Conservation (phyloP, 2,797 vertebrate genomes). For the Takifugu rubripes region DNA sequence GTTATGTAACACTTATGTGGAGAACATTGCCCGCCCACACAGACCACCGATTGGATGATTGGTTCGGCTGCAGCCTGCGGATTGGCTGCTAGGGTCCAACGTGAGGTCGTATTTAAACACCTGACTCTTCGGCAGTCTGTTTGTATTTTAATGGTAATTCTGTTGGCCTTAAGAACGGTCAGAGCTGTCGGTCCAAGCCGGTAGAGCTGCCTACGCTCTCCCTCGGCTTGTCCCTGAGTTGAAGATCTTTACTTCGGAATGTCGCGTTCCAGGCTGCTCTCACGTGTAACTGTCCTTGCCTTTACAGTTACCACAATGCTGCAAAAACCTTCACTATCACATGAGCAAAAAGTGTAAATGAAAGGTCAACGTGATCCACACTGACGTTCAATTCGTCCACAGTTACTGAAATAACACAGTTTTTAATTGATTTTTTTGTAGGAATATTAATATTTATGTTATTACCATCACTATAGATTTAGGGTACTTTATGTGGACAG, state of each 20-base stretch:
- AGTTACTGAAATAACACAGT: too few relatives aligned
- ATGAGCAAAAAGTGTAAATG: too few relatives aligned
- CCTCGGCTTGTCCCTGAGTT: neutral
- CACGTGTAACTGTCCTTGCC: neutral
- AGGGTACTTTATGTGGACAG: too few relatives aligned
- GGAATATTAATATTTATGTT: too few relatives aligned
- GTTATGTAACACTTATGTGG: constrained; percentile 54
- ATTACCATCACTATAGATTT: too few relatives aligned
- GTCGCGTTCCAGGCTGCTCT: neutral
- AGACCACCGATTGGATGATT: constrained; percentile 32
- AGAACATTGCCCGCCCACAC: constrained; percentile 52
- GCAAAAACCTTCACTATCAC: too few relatives aligned
- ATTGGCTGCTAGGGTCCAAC: constrained; percentile 28
- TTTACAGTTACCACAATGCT: neutral
- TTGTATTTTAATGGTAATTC: neutral
- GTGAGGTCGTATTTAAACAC: constrained; percentile 29
- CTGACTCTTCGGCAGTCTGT: constrained; percentile 2
- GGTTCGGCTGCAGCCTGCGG: constrained; percentile 10
- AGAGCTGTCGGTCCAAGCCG: neutral
- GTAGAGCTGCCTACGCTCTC: neutral
- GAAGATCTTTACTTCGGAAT: neutral
- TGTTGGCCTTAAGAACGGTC: neutral
- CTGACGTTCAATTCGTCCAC: too few relatives aligned
- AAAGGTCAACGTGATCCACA: too few relatives aligned
- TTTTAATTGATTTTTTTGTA: too few relatives aligned